These are phyloP conservation scores for Agelas oroides DNA, from an alignment of 37 sponge, comb jelly and placozoan genomes.

Conservation along the genomic window DNA sequence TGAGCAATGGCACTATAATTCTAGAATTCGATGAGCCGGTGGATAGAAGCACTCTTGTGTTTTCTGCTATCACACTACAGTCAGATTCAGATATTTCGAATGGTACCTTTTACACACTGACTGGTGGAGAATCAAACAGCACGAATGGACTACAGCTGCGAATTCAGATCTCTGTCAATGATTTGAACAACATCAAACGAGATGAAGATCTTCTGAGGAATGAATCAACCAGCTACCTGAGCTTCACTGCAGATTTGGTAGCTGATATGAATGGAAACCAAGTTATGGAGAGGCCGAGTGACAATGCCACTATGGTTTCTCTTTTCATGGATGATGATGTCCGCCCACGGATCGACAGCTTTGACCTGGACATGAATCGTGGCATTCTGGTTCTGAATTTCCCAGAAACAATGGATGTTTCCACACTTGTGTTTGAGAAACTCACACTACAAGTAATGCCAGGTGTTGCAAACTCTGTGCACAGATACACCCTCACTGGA, in stretches of 20 bases:
- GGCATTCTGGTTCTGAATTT: constrained; percentile 70
- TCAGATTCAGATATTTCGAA: constrained; percentile 34
- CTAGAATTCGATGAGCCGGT: constrained; percentile 89
- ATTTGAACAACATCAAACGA: constrained; percentile 80
- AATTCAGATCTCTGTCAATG: constrained; percentile 52
- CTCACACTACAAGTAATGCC: constrained; percentile 68
- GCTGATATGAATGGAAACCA: constrained; percentile 80
- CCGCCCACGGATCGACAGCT: constrained; percentile 56
- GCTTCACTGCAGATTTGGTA: constrained; percentile 61
- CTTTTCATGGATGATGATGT: constrained; percentile 62
- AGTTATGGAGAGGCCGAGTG: constrained; percentile 33
- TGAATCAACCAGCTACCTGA: constrained; percentile 58
- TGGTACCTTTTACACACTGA: constrained; percentile 58
- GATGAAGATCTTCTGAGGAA: constrained; percentile 63
- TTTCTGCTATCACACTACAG: constrained; percentile 77
- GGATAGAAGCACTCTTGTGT: constrained; percentile 36
- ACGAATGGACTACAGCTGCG: constrained; percentile 61
- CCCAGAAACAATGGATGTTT: constrained; percentile 74
- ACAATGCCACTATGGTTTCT: constrained; percentile 42
- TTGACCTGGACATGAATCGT: constrained; percentile 80
- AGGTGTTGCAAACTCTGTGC: constrained; percentile 34
- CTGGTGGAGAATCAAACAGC: constrained; percentile 69
- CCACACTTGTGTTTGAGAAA: constrained; percentile 56
- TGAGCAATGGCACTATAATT: constrained; percentile 60
- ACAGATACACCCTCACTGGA: constrained; percentile 63